Percentiles rank a stretch among this genome's conserved stretches.
These are phyloP conservation scores for Xyliphius kryptos DNA, from an alignment of 2,113 vertebrate species.

Conservation along the genomic window DNA sequence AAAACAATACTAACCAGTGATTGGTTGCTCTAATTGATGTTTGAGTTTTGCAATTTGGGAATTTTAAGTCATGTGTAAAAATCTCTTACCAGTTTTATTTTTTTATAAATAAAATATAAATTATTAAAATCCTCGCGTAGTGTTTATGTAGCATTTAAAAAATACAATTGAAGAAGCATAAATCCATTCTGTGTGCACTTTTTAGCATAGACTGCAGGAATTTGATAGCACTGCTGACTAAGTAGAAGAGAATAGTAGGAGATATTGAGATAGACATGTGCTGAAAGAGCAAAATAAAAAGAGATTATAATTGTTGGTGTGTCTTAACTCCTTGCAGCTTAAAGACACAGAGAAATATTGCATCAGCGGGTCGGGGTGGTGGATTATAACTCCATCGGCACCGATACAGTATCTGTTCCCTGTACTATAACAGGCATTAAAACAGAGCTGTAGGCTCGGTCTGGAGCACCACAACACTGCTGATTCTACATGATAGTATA, in stretches of 20 bases:
- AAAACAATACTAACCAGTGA: neutral
- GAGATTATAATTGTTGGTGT: neutral
- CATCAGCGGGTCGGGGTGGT: neutral
- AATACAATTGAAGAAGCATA: neutral
- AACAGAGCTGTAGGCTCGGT: slow-evolving; percentile 9
- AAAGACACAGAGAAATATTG: slow-evolving; percentile 6
- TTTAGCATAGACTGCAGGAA: neutral
- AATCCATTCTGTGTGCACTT: neutral
- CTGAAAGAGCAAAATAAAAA: slow-evolving; percentile 1
- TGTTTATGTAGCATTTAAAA: neutral
- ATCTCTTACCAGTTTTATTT: neutral
- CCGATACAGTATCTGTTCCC: neutral
- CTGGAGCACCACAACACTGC: neutral
- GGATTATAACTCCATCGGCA: neutral
- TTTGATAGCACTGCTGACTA: slow-evolving; percentile 3
- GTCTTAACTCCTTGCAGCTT: neutral
- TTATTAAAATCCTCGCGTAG: neutral
- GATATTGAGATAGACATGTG: slow-evolving; percentile 3
- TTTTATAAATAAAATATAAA: neutral
- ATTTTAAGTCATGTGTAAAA: neutral
- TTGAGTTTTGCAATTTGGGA: neutral
- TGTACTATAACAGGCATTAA: slow-evolving; percentile 11
- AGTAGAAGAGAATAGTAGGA: slow-evolving; percentile 1
- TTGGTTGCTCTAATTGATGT: neutral
- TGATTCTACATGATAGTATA: slow-evolving; percentile 1